Conservation (phyloP, 2,113 vertebrate species). For the Zootoca vivipara region DNA sequence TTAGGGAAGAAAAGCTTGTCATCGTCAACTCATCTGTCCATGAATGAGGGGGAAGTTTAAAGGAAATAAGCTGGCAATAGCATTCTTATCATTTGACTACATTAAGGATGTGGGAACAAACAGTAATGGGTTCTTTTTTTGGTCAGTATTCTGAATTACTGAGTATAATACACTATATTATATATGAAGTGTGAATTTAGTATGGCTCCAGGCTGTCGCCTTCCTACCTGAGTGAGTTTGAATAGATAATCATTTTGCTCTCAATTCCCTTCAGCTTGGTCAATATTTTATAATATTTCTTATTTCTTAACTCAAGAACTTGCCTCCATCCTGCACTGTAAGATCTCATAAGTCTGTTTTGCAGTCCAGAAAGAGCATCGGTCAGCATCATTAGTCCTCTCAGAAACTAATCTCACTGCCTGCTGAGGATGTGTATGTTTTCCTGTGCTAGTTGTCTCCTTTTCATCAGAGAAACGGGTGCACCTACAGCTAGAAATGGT, state of each 20-base stretch:
- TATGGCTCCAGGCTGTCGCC: background rate
- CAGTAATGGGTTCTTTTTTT: background rate
- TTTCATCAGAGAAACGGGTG: background rate
- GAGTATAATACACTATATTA: too few relatives aligned
- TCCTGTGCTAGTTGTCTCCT: background rate
- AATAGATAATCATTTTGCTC: background rate
- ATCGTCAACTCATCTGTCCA: background rate
- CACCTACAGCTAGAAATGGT: background rate
- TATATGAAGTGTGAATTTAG: background rate
- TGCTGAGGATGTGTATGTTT: background rate
- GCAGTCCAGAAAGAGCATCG: background rate
- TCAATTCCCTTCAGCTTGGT: background rate
- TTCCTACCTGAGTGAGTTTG: background rate
- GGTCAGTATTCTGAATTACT: background rate
- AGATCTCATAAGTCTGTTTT: background rate
- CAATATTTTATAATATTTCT: slow-evolving; percentile 4
- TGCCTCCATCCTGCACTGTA: background rate
- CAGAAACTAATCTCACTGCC: background rate
- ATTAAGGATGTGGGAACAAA: background rate
- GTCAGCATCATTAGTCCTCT: slow-evolving; percentile 1
- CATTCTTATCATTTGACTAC: background rate
- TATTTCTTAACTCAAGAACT: background rate
- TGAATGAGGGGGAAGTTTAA: background rate
- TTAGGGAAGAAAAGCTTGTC: background rate
- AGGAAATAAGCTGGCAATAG: background rate